A percentile compares a stretch with the other conserved stretches of the same genome.
phyloP scores from a whole-genome alignment of 1,140 invertebrate genomes.

The Coelopa frigida region DNA sequence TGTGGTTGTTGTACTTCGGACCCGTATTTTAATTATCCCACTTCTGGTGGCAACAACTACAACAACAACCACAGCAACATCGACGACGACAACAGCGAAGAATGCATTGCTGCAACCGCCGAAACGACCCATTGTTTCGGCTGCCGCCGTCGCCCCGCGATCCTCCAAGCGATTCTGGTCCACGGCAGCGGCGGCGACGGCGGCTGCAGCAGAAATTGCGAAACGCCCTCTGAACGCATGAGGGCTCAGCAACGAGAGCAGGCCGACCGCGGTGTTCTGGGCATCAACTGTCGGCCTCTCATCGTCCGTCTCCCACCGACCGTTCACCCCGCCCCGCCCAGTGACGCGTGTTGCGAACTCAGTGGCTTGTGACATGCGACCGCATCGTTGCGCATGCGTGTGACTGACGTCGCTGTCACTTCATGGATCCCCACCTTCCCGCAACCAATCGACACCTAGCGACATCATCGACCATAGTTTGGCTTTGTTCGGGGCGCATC shows the following conservation, averaged over 20 bases:
- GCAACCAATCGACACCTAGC: too few species aligned
- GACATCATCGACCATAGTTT: too few species aligned
- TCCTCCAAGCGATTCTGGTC: neutral
- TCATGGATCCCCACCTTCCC: too few species aligned
- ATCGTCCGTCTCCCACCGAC: too few species aligned
- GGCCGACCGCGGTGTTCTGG: too few species aligned
- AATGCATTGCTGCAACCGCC: constrained; percentile 1
- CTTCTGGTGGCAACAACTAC: constrained; percentile 5
- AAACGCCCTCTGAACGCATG: neutral
- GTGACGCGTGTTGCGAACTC: too few species aligned
- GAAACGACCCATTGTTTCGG: constrained; percentile 6
- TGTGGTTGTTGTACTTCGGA: neutral
- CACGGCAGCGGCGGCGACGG: neutral
- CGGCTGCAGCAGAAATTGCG: neutral
- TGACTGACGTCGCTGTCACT: too few species aligned
- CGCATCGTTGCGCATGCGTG: too few species aligned
- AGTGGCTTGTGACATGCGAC: too few species aligned
- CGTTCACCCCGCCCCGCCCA: too few species aligned
- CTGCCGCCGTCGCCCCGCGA: neutral
- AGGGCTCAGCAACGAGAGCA: neutral
- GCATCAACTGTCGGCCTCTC: too few species aligned
- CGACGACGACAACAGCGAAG: constrained; percentile 4
- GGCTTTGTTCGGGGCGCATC: too few species aligned
- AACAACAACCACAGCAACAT: neutral
- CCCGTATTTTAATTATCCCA: constrained; percentile 1